phyloP scores from a whole-genome alignment of 2,888 invertebrate species.

The Lasiommata megera region DNA sequence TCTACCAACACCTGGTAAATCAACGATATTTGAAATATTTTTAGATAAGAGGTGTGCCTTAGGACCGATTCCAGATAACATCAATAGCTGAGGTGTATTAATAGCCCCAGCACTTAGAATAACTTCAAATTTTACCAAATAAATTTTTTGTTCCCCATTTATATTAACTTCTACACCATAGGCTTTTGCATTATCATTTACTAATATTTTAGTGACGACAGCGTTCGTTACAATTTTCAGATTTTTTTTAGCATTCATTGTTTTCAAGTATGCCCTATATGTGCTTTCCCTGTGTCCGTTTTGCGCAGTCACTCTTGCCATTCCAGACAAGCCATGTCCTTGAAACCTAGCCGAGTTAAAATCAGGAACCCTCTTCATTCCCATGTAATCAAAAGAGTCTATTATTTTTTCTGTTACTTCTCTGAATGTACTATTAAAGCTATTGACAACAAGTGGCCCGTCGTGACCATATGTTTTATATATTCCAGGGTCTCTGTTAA shows the following conservation, averaged over 20 bases:
- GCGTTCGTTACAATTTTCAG: slow-evolving; percentile 66
- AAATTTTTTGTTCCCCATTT: slow-evolving; percentile 40
- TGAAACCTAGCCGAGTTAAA: slow-evolving; percentile 60
- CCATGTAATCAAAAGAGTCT: slow-evolving; percentile 64
- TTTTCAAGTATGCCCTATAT: slow-evolving; percentile 67
- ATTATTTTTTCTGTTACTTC: slow-evolving; percentile 47
- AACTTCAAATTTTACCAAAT: too few species aligned
- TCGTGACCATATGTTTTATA: slow-evolving; percentile 53
- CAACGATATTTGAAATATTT: too few species aligned
- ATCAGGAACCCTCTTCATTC: slow-evolving; percentile 57
- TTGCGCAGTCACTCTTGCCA: slow-evolving; percentile 64
- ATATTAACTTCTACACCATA: slow-evolving; percentile 42
- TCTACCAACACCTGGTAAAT: too few species aligned
- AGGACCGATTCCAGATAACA: too few species aligned
- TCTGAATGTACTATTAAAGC: slow-evolving; percentile 62
- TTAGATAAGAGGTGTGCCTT: too few species aligned
- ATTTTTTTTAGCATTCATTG: slow-evolving; percentile 45
- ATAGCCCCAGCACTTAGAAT: too few species aligned
- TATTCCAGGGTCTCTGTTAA: slow-evolving; percentile 38
- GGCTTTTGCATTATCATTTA: slow-evolving; percentile 30
- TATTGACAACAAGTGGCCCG: slow-evolving; percentile 69
- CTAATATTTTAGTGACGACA: slow-evolving; percentile 68
- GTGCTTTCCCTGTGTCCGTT: slow-evolving; percentile 71
- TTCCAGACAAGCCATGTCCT: slow-evolving; percentile 60
- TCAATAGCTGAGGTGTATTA: too few species aligned